These are phyloP conservation scores for Pelecanoides urinatrix DNA, from an alignment of 2,113 vertebrate species.

Conservation along the genomic window DNA sequence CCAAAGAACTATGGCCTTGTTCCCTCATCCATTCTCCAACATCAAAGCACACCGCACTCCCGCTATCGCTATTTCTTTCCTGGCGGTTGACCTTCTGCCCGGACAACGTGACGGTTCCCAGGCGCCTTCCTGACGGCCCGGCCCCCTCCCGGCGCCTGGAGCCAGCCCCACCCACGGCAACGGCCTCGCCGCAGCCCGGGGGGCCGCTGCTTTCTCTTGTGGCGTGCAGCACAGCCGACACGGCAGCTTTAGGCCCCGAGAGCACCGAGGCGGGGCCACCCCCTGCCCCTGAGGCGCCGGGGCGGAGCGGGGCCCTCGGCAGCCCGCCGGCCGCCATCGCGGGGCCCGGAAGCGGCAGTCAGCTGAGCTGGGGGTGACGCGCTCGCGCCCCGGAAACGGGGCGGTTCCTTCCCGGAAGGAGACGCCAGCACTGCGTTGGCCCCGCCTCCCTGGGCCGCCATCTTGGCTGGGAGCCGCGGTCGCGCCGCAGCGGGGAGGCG, in stretches of 20 bases:
- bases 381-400: not conserved
- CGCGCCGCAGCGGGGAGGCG: not conserved
- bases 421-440: not conserved
- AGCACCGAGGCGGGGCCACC: not conserved
- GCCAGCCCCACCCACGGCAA: not conserved
- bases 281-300: not conserved
- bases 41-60: accelerated
- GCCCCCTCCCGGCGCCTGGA: not conserved
- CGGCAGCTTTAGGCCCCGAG: not conserved
- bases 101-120: accelerated
- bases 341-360: not conserved
- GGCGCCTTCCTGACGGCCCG: accelerated
- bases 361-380: not conserved
- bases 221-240: not conserved
- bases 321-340: accelerated
- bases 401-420: not conserved
- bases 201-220: too few relatives aligned
- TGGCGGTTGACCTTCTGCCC: not conserved
- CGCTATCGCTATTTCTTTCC: accelerated
- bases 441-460: conserved; percentile 62
- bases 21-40: too few relatives aligned
- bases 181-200: not conserved
- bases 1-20: too few relatives aligned
- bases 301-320: too few relatives aligned
- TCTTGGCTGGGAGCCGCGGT: conserved; percentile 59